phyloP scores from a whole-genome alignment of 1,140 invertebrate genomes.

The Coptotermes formosanus region DNA sequence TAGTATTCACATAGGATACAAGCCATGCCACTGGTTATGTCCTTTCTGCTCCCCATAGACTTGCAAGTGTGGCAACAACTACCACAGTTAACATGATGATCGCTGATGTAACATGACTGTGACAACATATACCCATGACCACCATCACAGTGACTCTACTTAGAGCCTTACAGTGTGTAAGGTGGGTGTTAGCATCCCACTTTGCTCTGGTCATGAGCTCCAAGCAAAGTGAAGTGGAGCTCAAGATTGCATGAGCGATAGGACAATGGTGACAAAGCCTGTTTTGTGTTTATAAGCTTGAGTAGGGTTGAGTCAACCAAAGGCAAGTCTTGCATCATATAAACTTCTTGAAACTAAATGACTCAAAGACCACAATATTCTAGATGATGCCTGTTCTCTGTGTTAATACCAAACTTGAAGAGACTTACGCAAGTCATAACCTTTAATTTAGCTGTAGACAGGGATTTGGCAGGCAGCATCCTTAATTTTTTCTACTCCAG shows the following conservation, averaged over 20 bases:
- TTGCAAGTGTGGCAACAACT: not conserved
- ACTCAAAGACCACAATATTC: slow-evolving; percentile 22
- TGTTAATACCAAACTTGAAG: slow-evolving; percentile 21
- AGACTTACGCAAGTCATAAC: slow-evolving; percentile 17
- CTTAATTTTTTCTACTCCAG: slow-evolving; percentile 31
- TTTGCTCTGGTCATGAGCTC: not conserved
- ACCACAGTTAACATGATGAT: no score
- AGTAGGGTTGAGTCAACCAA: slow-evolving; percentile 28
- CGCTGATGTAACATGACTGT: no score
- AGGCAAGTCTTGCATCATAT: slow-evolving; percentile 23
- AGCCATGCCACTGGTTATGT: slow-evolving; percentile 34
- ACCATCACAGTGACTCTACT: no score
- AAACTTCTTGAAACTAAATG: slow-evolving; percentile 24
- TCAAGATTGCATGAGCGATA: not conserved
- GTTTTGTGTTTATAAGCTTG: slow-evolving; percentile 28
- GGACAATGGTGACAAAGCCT: not conserved
- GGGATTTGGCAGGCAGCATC: slow-evolving; percentile 32
- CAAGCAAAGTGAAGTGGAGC: no score
- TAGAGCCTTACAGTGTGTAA: not conserved
- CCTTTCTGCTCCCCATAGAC: slow-evolving; percentile 28
- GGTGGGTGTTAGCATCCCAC: not conserved
- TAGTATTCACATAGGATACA: slow-evolving; percentile 36
- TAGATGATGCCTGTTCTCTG: slow-evolving; percentile 18
- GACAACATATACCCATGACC: no score
- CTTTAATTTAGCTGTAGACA: slow-evolving; percentile 30